phyloP scores from a whole-genome alignment of 2,797 vertebrate genomes.

The Champsocephalus gunnari region DNA sequence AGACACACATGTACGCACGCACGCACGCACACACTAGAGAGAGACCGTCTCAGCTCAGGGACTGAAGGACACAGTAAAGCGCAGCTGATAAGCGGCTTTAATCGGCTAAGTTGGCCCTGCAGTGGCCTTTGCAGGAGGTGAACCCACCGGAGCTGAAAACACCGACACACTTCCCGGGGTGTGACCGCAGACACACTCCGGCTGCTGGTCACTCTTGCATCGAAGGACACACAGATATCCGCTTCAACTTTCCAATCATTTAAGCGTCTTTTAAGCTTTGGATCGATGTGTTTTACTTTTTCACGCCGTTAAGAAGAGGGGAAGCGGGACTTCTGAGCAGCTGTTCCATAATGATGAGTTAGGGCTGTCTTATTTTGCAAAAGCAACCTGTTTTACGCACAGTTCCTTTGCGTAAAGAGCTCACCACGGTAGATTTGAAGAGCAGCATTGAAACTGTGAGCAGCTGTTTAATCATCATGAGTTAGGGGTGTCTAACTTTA shows the following conservation, averaged over 20 bases:
- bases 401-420: conserved; percentile 47
- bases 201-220: neutral
- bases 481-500: neutral
- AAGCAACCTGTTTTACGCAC: conserved; percentile 29
- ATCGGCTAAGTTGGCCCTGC: conserved; percentile 63
- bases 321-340: neutral
- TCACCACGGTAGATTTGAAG: neutral
- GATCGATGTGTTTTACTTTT: neutral
- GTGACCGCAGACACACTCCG: neutral
- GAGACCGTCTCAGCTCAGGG: conserved; percentile 60
- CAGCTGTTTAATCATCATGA: neutral
- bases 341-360: conserved; percentile 6
- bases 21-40: conserved; percentile 10
- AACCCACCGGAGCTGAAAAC: conserved; percentile 19
- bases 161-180: neutral
- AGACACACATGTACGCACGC: neutral
- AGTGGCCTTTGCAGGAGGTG: conserved; percentile 55
- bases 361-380: neutral
- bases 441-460: no score
- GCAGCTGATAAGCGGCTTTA: conserved; percentile 79
- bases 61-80: conserved; percentile 69
- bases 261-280: neutral
- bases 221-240: neutral
- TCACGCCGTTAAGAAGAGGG: neutral
- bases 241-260: neutral